Evolutionary conservation across 2,113 vertebrate species (phyloP), one percentile per base, ranked within the genome.

Genomic region (Fregetta grallaria): DNA sequence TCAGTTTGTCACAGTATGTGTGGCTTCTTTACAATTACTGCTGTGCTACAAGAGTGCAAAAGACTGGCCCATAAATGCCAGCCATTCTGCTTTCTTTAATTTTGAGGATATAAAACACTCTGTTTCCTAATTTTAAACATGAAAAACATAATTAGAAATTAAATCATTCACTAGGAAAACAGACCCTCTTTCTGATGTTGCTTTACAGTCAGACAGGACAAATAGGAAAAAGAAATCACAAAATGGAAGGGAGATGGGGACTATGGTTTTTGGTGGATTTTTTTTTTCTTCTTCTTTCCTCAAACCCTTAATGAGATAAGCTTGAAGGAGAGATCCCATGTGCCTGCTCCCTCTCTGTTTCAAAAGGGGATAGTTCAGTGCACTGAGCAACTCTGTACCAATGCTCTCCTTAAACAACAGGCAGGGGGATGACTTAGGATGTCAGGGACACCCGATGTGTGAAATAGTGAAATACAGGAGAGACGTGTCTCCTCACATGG

Each of bases 1-100:
- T 94, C 79, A 66, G 78, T 97, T 93, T 97, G 82, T 96, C 86
- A 89, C 40, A 63, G 73, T 71, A 66, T 55, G 38, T 89, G 77
- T 68, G 86, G 61, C 55, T 95, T 88, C 86, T 94, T 79, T 93
- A 86, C 89, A 87, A 50, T 94, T 94, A 82, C 47, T 3, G 5
- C 56, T 49, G 58, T 91, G 56, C 45, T 79, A 86, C 21, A 58
- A 5, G 10, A 73, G 38, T 78, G 73, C 7, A 55, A 58, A 77
- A 29, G 38, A 59, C 63, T 72, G 50, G 49, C 50, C 67, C 5
- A 25, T 75, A 80, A 93, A 92, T 86, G 29, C 26, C 18, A 75
- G 47, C 27, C 29, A 49, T 94, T 86, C 59, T 80, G 15, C n/a
- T 72, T 90, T 52, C 66, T 81, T 77, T 78, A 94, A 86, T 72